Conservation (phyloP, 2,113 vertebrate species). For the Peromyscus polionotus region DNA sequence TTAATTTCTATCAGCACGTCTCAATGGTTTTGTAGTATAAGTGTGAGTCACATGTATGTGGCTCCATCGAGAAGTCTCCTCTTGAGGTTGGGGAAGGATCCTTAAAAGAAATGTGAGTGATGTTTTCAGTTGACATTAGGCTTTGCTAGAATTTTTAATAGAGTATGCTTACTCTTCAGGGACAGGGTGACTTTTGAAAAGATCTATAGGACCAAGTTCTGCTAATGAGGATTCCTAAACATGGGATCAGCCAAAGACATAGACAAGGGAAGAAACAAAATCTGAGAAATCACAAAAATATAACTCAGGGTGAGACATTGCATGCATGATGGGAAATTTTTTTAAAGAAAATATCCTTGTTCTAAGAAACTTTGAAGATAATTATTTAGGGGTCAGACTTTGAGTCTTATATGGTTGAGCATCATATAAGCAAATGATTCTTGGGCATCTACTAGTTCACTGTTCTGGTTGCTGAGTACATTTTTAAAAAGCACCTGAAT, state of each 20-base stretch:
- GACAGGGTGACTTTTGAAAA: constrained; percentile 38
- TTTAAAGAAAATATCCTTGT: not conserved
- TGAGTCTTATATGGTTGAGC: not conserved
- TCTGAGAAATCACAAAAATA: not conserved
- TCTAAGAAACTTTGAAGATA: not conserved
- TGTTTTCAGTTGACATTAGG: not conserved
- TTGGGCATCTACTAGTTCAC: not conserved
- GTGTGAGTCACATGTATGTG: not conserved
- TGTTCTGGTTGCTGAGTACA: not conserved
- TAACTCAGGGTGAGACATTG: not conserved
- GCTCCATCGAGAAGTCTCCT: not conserved
- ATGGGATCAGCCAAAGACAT: constrained; percentile 35
- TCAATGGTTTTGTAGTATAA: not conserved
- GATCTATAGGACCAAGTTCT: constrained; percentile 22
- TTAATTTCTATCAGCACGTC: not conserved
- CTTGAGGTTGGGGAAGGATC: not conserved
- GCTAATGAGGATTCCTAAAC: constrained; percentile 37
- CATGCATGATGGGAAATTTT: too few species aligned
- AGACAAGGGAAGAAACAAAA: constrained; percentile 9
- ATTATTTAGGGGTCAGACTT: not conserved
- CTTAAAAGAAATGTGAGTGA: constrained; percentile 27
- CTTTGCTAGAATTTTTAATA: not conserved
- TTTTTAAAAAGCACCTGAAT: not conserved
- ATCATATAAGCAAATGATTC: not conserved
- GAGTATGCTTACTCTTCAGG: not conserved